These are phyloP conservation scores for Dryas iulia DNA, from an alignment of 1,140 invertebrate species.

Conservation along the genomic window DNA sequence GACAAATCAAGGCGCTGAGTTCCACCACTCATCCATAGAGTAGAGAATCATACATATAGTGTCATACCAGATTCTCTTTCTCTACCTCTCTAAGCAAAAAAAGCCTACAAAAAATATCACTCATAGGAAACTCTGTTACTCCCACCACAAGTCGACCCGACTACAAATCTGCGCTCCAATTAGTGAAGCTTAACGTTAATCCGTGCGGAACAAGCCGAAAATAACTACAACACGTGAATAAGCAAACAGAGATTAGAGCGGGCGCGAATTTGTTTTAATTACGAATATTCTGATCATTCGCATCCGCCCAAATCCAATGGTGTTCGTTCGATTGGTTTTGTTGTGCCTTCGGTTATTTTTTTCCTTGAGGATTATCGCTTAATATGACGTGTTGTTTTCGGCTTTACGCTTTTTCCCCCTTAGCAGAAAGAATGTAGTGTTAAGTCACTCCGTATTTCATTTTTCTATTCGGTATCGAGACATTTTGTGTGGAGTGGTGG, in stretches of 20 bases:
- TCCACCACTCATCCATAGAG: too few species aligned
- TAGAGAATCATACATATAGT: too few species aligned
- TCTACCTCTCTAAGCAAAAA: too few species aligned
- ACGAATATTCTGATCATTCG: conserved; percentile 18
- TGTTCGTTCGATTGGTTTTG: neutral
- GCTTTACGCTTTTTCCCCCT: neutral
- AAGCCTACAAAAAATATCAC: too few species aligned
- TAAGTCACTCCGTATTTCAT: too few species aligned
- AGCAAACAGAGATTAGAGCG: conserved; percentile 41
- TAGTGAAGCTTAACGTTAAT: conserved; percentile 60
- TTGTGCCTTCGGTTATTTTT: neutral
- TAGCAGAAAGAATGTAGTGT: too few species aligned
- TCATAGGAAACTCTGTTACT: neutral
- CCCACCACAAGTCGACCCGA: neutral
- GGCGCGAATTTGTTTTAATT: conserved; percentile 49
- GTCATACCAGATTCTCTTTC: too few species aligned
- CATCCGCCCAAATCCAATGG: neutral
- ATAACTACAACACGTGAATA: conserved; percentile 55
- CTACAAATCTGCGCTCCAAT: conserved; percentile 53
- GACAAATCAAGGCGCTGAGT: too few species aligned
- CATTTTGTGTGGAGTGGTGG: too few species aligned
- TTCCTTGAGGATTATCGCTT: neutral
- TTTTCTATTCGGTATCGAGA: too few species aligned
- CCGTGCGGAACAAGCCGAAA: conserved; percentile 50
- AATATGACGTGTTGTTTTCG: neutral